Base-by-base conservation (phyloP, 2,888 invertebrate genomes). In the Drosophila anomelani region DNA sequence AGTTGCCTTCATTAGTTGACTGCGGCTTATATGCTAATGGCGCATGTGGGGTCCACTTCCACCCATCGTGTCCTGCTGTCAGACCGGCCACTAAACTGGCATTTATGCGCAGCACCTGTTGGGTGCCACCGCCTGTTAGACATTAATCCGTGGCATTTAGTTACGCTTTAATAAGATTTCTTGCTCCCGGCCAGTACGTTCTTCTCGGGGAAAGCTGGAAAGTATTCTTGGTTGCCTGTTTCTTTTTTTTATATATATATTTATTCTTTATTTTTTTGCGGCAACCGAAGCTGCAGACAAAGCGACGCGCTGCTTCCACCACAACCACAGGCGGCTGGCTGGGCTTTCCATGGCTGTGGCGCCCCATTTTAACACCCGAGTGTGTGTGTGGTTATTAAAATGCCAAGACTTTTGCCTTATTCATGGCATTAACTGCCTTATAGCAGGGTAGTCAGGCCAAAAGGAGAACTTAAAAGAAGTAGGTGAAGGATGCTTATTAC, bases 131-230 rank as follows among this genome's bases (percentile, higher is more conserved):
- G 76, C 78, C 76, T 75, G 80, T 80, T 84, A 83, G 83, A 84
- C 84, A 84, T 81, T 86, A 86, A 89, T 83, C 88, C 80, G 60
- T 75, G 77, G 83, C 85, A 88, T 88, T 88, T 78, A 85, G 84
- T 87, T 90, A 77, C 82, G 80, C 84, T 90, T 88, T 82, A 81
- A 82, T 84, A 87, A 78, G 86, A 78, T 81, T 76, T 75, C 66
- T 70, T 71, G 49, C 62, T 58, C 36, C 56, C 70, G 62, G 66
- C 53, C 32, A 59, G 62, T 36, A 55, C 47, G 46, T 57, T 70
- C 57, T 57, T 57, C 54, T 60, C 53, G 53, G 81, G 69, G 74
- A 76, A 80, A 78, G 76, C 78, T 63, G 63, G 63, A 41, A 60
- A 61, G 60, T 20, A 43, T 43, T 61, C 55, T 36, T 34, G 34